These are phyloP conservation scores for Heliconius cydno DNA, from an alignment of 2,888 invertebrate genomes.

Conservation along the genomic window DNA sequence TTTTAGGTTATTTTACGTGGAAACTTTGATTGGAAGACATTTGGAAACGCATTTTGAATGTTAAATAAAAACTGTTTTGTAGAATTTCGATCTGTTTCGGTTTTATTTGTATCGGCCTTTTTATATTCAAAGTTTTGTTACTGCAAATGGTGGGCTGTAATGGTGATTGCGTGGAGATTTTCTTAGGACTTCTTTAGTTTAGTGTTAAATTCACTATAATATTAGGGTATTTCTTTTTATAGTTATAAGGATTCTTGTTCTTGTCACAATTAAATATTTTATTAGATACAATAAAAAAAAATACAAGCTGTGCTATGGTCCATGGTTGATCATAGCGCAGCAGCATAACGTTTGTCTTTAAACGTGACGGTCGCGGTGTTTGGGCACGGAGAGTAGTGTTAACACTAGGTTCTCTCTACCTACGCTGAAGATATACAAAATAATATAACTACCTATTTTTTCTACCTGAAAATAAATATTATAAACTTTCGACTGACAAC, in stretches of 20 bases:
- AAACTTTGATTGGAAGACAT: constrained; percentile 63
- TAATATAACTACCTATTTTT: too few relatives aligned
- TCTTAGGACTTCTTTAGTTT: not conserved
- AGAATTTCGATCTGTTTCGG: constrained; percentile 25
- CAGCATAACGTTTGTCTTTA: too few relatives aligned
- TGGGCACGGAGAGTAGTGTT: too few relatives aligned
- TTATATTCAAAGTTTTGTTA: constrained; percentile 42
- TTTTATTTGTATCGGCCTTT: constrained; percentile 56
- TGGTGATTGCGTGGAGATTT: constrained; percentile 21
- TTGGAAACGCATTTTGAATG: constrained; percentile 62
- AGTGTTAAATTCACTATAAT: not conserved
- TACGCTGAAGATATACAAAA: too few relatives aligned
- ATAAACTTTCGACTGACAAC: not conserved
- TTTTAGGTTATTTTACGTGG: constrained; percentile 55
- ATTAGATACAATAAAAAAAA: too few relatives aligned
- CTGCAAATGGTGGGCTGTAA: constrained; percentile 23
- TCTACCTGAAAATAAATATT: not conserved
- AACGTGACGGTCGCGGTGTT: too few relatives aligned
- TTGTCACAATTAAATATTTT: not conserved
- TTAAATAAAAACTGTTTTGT: constrained; percentile 55
- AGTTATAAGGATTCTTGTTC: not conserved
- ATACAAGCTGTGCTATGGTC: too few relatives aligned
- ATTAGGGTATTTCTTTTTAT: not conserved
- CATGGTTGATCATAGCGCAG: too few relatives aligned
- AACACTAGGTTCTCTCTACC: too few relatives aligned